phyloP scores from a whole-genome alignment of 2,888 invertebrate species.

The Aelia acuminata region DNA sequence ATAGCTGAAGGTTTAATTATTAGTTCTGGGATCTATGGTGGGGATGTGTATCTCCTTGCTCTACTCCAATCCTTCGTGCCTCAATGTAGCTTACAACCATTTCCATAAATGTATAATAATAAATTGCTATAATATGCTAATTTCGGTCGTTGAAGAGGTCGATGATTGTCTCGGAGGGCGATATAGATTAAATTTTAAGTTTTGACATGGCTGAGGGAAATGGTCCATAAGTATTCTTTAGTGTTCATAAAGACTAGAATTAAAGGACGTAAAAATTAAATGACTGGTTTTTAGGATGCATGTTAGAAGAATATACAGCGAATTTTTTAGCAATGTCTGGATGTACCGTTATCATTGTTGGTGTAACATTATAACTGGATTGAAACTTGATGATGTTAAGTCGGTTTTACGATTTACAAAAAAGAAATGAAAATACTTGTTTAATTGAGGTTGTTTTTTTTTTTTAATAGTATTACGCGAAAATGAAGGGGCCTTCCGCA shows the following conservation, averaged over 20 bases:
- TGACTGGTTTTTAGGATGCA: neutral
- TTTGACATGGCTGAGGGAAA: neutral
- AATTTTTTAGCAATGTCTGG: neutral
- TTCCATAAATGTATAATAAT: conserved; percentile 38
- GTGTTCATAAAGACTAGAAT: conserved; percentile 16
- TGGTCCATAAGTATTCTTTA: neutral
- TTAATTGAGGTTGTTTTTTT: too few species aligned
- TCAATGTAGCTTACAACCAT: neutral
- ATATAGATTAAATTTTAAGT: neutral
- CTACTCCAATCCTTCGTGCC: neutral
- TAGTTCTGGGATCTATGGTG: neutral
- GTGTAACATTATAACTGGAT: neutral
- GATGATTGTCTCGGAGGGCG: neutral
- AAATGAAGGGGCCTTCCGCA: too few species aligned
- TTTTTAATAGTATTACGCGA: too few species aligned
- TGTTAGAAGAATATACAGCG: neutral
- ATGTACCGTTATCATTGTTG: neutral
- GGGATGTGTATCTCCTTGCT: neutral
- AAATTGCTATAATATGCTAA: neutral
- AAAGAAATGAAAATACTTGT: too few species aligned
- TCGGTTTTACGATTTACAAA: too few species aligned
- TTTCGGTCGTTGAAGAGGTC: neutral
- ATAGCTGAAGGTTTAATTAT: neutral
- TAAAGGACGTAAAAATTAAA: neutral
- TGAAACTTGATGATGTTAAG: neutral